Evolutionary conservation across 2,888 invertebrate species (phyloP).

Genomic region (Ochlodes sylvanus): DNA sequence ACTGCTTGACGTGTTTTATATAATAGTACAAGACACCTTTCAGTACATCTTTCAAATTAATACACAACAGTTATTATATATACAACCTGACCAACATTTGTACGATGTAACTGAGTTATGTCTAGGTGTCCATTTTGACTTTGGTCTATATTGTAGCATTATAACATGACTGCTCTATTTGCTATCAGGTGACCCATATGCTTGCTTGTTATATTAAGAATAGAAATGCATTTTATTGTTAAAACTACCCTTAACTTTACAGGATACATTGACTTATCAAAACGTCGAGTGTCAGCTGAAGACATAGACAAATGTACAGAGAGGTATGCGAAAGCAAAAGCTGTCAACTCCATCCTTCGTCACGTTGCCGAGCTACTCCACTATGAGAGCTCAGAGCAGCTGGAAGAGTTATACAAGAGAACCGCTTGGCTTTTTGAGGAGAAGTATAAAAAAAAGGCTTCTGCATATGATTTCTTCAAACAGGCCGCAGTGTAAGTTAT

Average conservation of each 20-base stretch:
- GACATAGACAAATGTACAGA: slow-evolving; percentile 99
- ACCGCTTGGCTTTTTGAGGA: slow-evolving; percentile 99
- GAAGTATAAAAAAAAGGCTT: slow-evolving; percentile 97
- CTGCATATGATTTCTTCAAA: slow-evolving; percentile 99
- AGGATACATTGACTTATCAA: slow-evolving; percentile 99
- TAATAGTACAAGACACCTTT: too few species aligned
- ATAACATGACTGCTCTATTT: too few species aligned
- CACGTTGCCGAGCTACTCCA: slow-evolving; percentile 98
- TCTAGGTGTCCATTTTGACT: too few species aligned
- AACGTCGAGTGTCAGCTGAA: slow-evolving; percentile 98
- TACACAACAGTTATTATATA: too few species aligned
- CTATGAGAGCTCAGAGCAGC: slow-evolving; percentile 95
- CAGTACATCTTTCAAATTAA: too few species aligned
- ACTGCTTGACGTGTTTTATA: too few species aligned
- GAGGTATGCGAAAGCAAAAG: slow-evolving; percentile 98
- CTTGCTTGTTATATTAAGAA: too few species aligned
- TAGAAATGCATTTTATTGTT: too few species aligned
- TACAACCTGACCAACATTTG: too few species aligned
- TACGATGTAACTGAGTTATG: too few species aligned
- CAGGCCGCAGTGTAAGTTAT: slow-evolving; percentile 95
- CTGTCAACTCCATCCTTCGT: slow-evolving; percentile 98
- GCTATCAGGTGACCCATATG: too few species aligned
- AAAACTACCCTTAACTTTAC: slow-evolving; percentile 46
- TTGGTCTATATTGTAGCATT: too few species aligned
- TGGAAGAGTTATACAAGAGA: slow-evolving; percentile 97